phyloP scores from a whole-genome alignment of 1,140 invertebrate genomes.

The Hycleus cichorii region DNA sequence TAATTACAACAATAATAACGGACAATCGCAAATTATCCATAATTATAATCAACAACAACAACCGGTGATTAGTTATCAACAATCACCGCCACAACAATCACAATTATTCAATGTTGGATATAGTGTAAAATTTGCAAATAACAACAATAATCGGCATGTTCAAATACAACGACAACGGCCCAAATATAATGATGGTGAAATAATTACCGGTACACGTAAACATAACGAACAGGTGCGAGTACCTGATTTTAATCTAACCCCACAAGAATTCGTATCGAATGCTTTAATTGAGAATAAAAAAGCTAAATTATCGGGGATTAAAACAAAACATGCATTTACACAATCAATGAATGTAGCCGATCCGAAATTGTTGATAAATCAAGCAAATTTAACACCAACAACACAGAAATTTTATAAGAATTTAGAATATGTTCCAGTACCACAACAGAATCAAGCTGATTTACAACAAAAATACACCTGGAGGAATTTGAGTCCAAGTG shows the following conservation, averaged over 20 bases:
- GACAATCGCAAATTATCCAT: background rate
- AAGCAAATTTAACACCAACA: conserved; percentile 15
- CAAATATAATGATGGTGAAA: conserved; percentile 19
- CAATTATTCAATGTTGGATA: conserved; percentile 32
- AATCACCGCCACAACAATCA: conserved; percentile 9
- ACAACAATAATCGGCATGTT: background rate
- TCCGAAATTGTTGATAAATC: background rate
- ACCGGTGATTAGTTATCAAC: background rate
- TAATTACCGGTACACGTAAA: conserved; percentile 18
- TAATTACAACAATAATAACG: background rate
- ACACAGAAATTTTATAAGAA: conserved; percentile 17
- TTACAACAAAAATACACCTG: conserved; percentile 19
- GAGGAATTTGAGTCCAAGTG: conserved; percentile 24
- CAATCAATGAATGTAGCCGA: background rate
- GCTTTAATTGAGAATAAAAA: conserved; percentile 12
- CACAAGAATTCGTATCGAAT: conserved; percentile 6
- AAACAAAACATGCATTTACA: conserved; percentile 14
- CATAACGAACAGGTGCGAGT: conserved; percentile 5
- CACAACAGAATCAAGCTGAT: background rate
- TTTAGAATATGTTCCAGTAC: conserved; percentile 8
- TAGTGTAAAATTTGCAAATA: conserved; percentile 23
- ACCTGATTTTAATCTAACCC: background rate
- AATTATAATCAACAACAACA: conserved; percentile 6
- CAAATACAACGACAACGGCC: background rate
- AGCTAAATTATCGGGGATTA: conserved; percentile 17